A percentile compares a stretch with the other conserved stretches of the same genome.
phyloP scores from a whole-genome alignment of 30 jellyfish, hydroid and myxozoan genomes.

The Sanderia malayensis region DNA sequence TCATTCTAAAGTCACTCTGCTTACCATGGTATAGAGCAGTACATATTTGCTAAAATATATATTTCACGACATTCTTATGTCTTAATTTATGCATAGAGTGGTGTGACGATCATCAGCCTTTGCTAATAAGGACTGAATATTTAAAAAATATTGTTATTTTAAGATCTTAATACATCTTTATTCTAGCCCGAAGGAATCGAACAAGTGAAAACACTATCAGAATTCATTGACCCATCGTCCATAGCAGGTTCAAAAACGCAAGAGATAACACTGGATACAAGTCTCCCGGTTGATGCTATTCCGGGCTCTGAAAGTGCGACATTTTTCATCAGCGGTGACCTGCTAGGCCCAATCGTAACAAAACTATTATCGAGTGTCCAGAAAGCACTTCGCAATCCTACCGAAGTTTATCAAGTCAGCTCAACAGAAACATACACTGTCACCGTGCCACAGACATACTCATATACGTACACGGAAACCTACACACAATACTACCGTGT shows the following conservation, averaged over 20 bases:
- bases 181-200: slow-evolving; percentile 20
- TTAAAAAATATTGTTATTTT: no score
- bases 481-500: slow-evolving; percentile 16
- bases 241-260: slow-evolving; percentile 10
- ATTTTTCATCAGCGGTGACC: slow-evolving; percentile 23
- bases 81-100: no score
- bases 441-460: slow-evolving; percentile 20
- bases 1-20: no score
- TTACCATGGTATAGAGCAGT: no score
- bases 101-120: no score
- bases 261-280: not conserved
- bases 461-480: slow-evolving; percentile 33
- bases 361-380: slow-evolving; percentile 18
- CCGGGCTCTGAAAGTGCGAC: slow-evolving; percentile 47
- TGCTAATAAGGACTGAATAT: no score
- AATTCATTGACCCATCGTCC: slow-evolving; percentile 25
- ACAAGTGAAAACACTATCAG: not conserved
- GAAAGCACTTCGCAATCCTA: slow-evolving; percentile 28
- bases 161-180: not conserved
- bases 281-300: slow-evolving; percentile 23
- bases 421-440: slow-evolving; percentile 29
- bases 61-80: no score
- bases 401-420: slow-evolving; percentile 22
- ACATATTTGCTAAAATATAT: no score
- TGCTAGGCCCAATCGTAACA: slow-evolving; percentile 27